These are phyloP conservation scores for Eulemur albifrons DNA, from an alignment of 2,797 vertebrate genomes.

Conservation along the genomic window DNA sequence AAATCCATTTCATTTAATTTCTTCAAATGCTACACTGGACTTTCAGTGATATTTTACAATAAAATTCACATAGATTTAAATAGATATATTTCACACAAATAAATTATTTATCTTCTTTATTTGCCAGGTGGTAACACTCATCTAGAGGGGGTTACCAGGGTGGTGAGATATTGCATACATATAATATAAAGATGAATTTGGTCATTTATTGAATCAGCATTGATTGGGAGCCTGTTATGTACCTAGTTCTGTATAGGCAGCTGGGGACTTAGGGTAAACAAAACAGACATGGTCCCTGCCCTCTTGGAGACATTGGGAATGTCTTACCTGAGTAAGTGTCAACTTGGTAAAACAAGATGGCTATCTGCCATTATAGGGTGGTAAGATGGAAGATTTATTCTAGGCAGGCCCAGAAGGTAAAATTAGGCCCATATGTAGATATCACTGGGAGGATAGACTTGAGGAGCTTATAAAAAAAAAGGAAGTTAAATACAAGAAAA, in stretches of 20 bases:
- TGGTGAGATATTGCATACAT: not conserved
- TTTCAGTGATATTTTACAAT: not conserved
- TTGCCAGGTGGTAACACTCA: not conserved
- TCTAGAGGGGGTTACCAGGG: not conserved
- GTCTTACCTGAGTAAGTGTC: not conserved
- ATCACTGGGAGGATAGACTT: not conserved
- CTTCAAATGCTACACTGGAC: not conserved
- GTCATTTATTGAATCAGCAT: not conserved
- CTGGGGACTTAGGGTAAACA: not conserved
- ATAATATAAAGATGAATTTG: not conserved
- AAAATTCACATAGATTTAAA: conserved; percentile 29
- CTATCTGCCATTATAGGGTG: not conserved
- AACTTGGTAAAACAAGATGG: not conserved
- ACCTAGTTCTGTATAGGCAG: not conserved
- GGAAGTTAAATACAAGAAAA: not conserved
- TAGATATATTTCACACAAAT: conserved; percentile 5
- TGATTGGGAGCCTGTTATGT: not conserved
- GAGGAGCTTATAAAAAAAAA: not conserved
- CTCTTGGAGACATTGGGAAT: not conserved
- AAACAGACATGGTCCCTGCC: not conserved
- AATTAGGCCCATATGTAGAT: not conserved
- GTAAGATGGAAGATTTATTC: not conserved
- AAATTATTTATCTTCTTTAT: not conserved
- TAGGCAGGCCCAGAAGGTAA: not conserved
- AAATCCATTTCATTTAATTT: conserved; percentile 28